Conservation (phyloP, 2,797 vertebrate species). For the Pyrocephalus nanus region DNA sequence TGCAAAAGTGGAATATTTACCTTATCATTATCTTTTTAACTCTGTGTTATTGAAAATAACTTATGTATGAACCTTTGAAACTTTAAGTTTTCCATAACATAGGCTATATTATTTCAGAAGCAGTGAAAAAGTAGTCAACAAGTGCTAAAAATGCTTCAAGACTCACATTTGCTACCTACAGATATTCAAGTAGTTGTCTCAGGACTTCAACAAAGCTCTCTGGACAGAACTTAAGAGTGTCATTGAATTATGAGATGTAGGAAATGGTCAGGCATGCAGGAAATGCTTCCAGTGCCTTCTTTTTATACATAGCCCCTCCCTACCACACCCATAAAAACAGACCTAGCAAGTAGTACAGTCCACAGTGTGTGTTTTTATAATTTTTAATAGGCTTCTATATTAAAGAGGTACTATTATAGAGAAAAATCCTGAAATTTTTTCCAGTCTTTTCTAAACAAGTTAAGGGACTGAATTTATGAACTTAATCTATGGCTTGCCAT, state of each 20-base stretch:
- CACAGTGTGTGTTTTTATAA: not conserved
- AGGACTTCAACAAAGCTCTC: not conserved
- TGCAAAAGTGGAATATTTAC: not conserved
- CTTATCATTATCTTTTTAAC: not conserved
- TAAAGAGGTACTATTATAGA: not conserved
- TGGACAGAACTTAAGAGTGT: not conserved
- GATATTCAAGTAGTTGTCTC: not conserved
- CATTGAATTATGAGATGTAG: not conserved
- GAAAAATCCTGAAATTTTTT: not conserved
- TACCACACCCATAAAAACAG: not conserved
- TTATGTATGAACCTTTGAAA: not conserved
- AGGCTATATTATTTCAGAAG: not conserved
- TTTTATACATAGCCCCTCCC: not conserved
- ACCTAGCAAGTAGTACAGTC: not conserved
- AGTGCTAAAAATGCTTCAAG: not conserved
- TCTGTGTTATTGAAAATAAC: not conserved
- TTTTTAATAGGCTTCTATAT: not conserved
- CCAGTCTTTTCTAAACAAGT: not conserved
- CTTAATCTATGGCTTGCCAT: not conserved
- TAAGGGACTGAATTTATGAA: not conserved
- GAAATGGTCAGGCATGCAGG: not conserved
- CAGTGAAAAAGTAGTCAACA: not conserved
- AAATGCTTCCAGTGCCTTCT: not conserved
- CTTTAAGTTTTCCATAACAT: not conserved
- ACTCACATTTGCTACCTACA: not conserved